phyloP scores from a whole-genome alignment of 2,113 vertebrate genomes.

The Campylomormyrus numenius region DNA sequence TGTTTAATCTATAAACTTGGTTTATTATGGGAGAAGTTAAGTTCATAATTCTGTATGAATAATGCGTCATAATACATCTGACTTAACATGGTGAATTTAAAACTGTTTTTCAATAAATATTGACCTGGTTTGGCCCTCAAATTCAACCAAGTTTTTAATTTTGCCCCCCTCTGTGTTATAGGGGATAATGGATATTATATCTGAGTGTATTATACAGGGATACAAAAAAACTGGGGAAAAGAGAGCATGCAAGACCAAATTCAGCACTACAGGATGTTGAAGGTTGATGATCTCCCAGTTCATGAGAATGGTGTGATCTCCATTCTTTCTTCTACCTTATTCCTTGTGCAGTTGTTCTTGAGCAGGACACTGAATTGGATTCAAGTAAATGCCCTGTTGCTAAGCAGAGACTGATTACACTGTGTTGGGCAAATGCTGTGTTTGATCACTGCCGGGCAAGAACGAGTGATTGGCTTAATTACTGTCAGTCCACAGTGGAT shows the following conservation, averaged over 20 bases:
- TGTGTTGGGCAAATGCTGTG: constrained; percentile 35
- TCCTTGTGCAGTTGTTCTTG: background rate
- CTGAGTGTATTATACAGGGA: background rate
- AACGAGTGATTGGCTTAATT: background rate
- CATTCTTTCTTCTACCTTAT: background rate
- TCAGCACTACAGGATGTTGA: background rate
- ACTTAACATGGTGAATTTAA: no score
- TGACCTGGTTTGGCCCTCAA: background rate
- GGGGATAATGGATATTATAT: background rate
- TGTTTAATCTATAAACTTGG: no score
- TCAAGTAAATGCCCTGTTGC: constrained; percentile 60
- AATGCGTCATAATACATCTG: no score
- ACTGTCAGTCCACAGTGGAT: background rate
- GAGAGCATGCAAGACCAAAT: background rate
- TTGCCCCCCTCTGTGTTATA: background rate
- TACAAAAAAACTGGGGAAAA: background rate
- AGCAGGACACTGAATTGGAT: background rate
- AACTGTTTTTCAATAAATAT: background rate
- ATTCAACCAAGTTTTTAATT: background rate
- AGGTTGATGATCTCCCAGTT: background rate
- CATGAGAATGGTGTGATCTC: background rate
- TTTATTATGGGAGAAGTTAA: no score
- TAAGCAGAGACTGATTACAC: constrained; percentile 52
- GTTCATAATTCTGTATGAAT: no score
- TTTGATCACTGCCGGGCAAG: constrained; percentile 50